These are phyloP conservation scores for Helleia helle DNA, from an alignment of 2,888 invertebrate species.

Conservation along the genomic window DNA sequence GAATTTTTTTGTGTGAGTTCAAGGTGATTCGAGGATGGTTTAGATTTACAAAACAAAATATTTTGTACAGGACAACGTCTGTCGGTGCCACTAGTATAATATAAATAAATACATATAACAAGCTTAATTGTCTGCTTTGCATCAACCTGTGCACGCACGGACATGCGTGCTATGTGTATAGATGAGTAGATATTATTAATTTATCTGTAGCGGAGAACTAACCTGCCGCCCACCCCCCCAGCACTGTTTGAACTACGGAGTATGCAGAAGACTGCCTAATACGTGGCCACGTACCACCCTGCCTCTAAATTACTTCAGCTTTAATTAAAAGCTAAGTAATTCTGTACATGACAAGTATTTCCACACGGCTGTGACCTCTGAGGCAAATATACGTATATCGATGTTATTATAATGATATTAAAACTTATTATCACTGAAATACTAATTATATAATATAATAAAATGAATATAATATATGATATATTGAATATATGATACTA, in stretches of 20 bases:
- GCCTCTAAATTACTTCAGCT: slow-evolving; percentile 66
- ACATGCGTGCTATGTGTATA: slow-evolving; percentile 57
- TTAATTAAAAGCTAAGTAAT: slow-evolving; percentile 71
- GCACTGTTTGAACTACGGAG: slow-evolving; percentile 68
- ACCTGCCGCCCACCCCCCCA: slow-evolving; percentile 40
- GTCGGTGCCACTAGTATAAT: too few species aligned
- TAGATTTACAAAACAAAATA: too few species aligned
- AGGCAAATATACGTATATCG: slow-evolving; percentile 24
- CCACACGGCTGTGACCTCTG: slow-evolving; percentile 39
- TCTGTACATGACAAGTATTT: slow-evolving; percentile 71
- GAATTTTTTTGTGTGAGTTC: too few species aligned
- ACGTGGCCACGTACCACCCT: slow-evolving; percentile 49
- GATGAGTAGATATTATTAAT: slow-evolving; percentile 60
- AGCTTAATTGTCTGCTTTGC: neutral
- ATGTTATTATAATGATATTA: slow-evolving; percentile 29
- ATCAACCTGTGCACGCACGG: slow-evolving; percentile 48
- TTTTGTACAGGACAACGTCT: too few species aligned
- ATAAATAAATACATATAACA: too few species aligned
- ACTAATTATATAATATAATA: too few species aligned
- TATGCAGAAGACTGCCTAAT: slow-evolving; percentile 66
- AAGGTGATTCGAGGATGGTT: too few species aligned
- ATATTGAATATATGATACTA: too few species aligned
- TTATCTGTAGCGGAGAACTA: slow-evolving; percentile 70
- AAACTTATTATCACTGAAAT: too few species aligned
- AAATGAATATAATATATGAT: too few species aligned